Base-by-base conservation (phyloP, 2,888 invertebrate genomes). In the Thecophora atra region DNA sequence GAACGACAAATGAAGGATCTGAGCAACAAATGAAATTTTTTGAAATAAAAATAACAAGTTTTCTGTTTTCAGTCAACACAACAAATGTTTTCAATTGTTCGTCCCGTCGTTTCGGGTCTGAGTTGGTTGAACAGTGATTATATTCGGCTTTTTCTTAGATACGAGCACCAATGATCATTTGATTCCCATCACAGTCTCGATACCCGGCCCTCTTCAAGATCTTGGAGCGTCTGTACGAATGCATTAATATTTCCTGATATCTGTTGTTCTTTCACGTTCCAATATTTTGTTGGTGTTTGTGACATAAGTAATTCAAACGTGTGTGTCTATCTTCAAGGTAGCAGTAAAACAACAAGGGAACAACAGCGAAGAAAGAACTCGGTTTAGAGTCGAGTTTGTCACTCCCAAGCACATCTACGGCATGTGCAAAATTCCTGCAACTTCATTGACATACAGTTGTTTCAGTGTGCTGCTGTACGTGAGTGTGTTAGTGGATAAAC, bases 401-500 rank as follows among this genome's bases (percentile, higher is more conserved):
- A 47, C 21, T 37, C 42, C 42, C 19, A 69, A n/a, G 28, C 30
- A 69, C 37, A 67, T 2, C n/a, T 56, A 42, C 56, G 44, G 21
- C n/a, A 58, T 26, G 62, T 30, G 44, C 30, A 69, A 44, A 60
- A 62, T 69, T 69, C 69, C 69, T 62, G 60, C 2, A 60, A 51
- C 60, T 60, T n/a, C 42, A 60, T 68, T 28, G 56, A 42, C 15
- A 24, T 47, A 17, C 47, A n/a, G n/a, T 64, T 52, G 44, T 19
- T 17, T 21, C 8, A 21, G 51, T 63, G 26, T 19, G 11, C 28
- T 28, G 17, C 54, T 30, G 47, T 44, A 28, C 7, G 11, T 42
- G 19, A n/a, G 37, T 60, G 47, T 26, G 69, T 30, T 54, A 19
- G 28, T 56, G 47, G 63, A 69, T 70, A 54, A 19, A 71, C 44